Evolutionary conservation across 1,140 invertebrate genomes (phyloP), one percentile per base, ranked within the genome.

Genomic region (Eumaeus atala): DNA sequence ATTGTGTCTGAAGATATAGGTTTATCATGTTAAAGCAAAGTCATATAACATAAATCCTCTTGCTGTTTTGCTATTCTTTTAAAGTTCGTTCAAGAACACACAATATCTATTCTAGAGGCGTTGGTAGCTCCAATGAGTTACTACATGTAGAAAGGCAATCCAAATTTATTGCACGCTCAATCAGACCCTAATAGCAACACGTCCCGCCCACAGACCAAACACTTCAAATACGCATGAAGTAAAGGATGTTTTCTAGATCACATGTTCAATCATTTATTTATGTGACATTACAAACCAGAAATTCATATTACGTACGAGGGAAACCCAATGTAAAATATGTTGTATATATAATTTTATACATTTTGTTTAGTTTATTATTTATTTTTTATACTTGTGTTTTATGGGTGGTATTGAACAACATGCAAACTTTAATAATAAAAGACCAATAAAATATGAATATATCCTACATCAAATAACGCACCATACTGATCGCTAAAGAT

Each of bases 141-240:
- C 51, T 52, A 40, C 51, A 52, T 52, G 51, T 52, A 40, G 51
- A 42, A 52, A 52, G 35, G 18, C 51, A 42, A 52, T 52, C 36
- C 10, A 28, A 52, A 42, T 52, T 52, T 52, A 52, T 52, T 38
- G 50, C 34, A 37, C 17, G 51, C 36, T 52, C 37, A 40, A 42
- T 52, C 51, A 42, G 51, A 36, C 36, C 7, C 37, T 28, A 17
- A 42, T 52, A 17, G 10, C 37, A n/a, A 16, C 40, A 44, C 40
- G 40, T 44, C 40, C 40, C 40, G 40, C 21, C n/a, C 18, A 42
- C 51, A 12, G 21, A 40, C 37, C 36, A 14, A 52, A 52, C 51
- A 52, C 18, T 44, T 9, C 14, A 36, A 40, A 52, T 42, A 33
- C 17, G 14, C 21, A 12, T 3, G 34, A 34, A 33, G 9, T 49